Conservation (phyloP, 2,888 invertebrate genomes). For the Mythimna ferrago region DNA sequence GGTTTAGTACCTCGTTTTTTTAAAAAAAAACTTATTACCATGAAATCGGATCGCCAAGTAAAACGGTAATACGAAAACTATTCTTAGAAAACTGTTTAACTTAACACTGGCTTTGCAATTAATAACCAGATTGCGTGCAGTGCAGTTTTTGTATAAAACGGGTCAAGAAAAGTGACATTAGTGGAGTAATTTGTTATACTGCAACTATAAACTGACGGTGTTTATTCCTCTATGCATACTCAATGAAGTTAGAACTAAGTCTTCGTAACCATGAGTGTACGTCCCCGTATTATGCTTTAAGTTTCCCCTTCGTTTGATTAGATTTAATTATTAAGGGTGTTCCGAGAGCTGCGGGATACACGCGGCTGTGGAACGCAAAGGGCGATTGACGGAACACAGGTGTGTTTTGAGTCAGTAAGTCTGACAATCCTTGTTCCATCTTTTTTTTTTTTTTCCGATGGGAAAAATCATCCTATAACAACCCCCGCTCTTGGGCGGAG, state of each 20-base stretch:
- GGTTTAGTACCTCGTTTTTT: neutral
- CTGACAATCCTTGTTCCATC: no score
- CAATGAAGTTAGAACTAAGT: slow-evolving; percentile 21
- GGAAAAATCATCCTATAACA: no score
- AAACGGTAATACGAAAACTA: slow-evolving; percentile 35
- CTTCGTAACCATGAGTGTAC: slow-evolving; percentile 1
- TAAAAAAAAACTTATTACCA: slow-evolving; percentile 28
- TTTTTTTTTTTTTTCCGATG: no score
- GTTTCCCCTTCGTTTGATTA: slow-evolving; percentile 12
- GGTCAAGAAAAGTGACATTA: slow-evolving; percentile 66
- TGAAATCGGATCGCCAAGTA: slow-evolving; percentile 27
- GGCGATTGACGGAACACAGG: no score
- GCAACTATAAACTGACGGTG: slow-evolving; percentile 44
- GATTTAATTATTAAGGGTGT: slow-evolving; percentile 19
- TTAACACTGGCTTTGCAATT: slow-evolving; percentile 56
- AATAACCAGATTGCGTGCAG: slow-evolving; percentile 63
- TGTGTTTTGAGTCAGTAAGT: no score
- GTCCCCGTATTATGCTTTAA: slow-evolving; percentile 16
- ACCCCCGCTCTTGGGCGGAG: no score
- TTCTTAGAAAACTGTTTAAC: slow-evolving; percentile 60
- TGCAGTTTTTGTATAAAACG: slow-evolving; percentile 53
- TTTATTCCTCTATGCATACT: slow-evolving; percentile 51
- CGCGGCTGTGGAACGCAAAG: no score
- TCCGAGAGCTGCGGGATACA: no score
- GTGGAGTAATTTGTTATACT: slow-evolving; percentile 63